These are phyloP conservation scores for Amphibalanus amphitrite DNA, from an alignment of 1,140 invertebrate species.

Conservation along the genomic window DNA sequence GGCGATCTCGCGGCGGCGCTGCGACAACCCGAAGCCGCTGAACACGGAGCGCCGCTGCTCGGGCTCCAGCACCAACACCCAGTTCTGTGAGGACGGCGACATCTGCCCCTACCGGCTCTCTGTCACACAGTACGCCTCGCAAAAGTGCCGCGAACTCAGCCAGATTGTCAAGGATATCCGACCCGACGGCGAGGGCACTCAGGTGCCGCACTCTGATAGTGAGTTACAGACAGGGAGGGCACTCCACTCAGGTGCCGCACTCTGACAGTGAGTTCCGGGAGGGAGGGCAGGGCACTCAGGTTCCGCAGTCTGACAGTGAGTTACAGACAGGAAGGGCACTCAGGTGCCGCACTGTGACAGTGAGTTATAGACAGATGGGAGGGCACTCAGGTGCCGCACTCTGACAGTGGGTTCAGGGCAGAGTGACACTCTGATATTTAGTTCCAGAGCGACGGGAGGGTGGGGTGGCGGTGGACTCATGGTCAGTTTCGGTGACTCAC, in stretches of 20 bases:
- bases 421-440: slow-evolving; percentile 44
- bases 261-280: slow-evolving; percentile 34
- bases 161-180: slow-evolving; percentile 39
- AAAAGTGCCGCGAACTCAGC: slow-evolving; percentile 42
- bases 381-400: slow-evolving; percentile 49
- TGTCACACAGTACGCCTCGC: slow-evolving; percentile 36
- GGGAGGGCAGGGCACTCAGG: no score
- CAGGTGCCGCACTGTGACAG: slow-evolving; percentile 43
- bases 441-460: no score
- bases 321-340: slow-evolving; percentile 2
- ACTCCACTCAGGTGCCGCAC: slow-evolving; percentile 29
- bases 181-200: slow-evolving; percentile 39
- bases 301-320: slow-evolving; percentile 42
- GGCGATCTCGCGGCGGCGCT: no score
- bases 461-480: no score
- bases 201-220: slow-evolving; percentile 48
- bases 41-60: slow-evolving; percentile 39
- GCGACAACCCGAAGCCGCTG: slow-evolving; percentile 30
- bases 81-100: slow-evolving; percentile 43
- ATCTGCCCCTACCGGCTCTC: slow-evolving; percentile 34
- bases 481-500: no score
- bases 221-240: slow-evolving; percentile 14
- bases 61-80: slow-evolving; percentile 39
- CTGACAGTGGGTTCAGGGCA: slow-evolving; percentile 32
- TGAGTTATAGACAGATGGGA: no score